These are phyloP conservation scores for Sitta europaea DNA, from an alignment of 2,113 vertebrate genomes.

Conservation along the genomic window DNA sequence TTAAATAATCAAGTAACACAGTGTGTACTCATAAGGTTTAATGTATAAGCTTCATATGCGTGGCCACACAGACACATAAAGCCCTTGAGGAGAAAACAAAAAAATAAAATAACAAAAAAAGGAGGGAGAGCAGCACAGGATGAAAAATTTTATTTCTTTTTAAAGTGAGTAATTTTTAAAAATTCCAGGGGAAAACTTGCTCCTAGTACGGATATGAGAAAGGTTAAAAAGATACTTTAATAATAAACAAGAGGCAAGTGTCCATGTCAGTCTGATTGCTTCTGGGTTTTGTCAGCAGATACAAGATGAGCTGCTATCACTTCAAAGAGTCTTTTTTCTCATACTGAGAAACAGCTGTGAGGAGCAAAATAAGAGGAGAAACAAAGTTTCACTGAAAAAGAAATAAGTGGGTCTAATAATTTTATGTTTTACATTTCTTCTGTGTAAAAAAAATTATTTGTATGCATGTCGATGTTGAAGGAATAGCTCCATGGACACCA, in stretches of 20 bases:
- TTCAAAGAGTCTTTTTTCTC: neutral
- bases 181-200: fast-evolving
- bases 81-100: neutral
- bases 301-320: neutral
- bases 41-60: neutral
- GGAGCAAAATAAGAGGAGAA: neutral
- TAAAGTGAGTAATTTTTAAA: neutral
- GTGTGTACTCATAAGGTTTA: neutral
- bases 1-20: neutral
- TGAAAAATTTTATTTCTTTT: neutral
- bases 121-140: fast-evolving
- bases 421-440: neutral
- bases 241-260: neutral
- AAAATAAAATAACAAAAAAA: neutral
- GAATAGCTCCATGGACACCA: neutral
- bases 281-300: neutral
- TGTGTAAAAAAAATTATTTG: neutral
- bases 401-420: neutral
- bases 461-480: neutral
- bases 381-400: neutral
- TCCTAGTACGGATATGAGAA: neutral
- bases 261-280: neutral
- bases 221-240: neutral
- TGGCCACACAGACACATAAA: neutral
- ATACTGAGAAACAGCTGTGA: neutral